These are phyloP conservation scores for Mactromeris polynyma DNA, from an alignment of 2,888 invertebrate genomes.

Conservation along the genomic window DNA sequence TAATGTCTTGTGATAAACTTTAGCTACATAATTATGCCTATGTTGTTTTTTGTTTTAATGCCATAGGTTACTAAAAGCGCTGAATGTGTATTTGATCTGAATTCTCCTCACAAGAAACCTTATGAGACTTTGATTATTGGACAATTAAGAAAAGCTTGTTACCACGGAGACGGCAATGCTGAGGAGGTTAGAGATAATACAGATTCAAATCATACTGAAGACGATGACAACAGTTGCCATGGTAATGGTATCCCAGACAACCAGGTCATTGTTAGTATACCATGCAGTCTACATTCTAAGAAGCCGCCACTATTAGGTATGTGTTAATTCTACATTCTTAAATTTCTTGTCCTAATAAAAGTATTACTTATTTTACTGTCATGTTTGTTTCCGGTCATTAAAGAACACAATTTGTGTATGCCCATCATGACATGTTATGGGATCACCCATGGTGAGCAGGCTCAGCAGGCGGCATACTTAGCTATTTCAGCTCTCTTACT, in stretches of 20 bases:
- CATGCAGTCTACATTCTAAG: slow-evolving; percentile 97
- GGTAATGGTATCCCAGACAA: slow-evolving; percentile 85
- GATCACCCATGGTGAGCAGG: too few relatives aligned
- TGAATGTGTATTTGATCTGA: slow-evolving; percentile 91
- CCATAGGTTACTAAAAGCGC: slow-evolving; percentile 91
- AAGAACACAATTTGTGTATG: too few relatives aligned
- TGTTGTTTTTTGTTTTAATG: not conserved
- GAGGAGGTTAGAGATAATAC: not conserved
- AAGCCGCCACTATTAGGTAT: slow-evolving; percentile 95
- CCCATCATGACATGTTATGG: too few relatives aligned
- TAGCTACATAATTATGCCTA: not conserved
- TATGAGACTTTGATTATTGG: slow-evolving; percentile 93
- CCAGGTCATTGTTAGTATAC: slow-evolving; percentile 93
- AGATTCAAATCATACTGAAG: too few relatives aligned
- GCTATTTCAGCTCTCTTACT: too few relatives aligned
- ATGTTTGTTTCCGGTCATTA: too few relatives aligned
- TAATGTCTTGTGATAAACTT: too few relatives aligned
- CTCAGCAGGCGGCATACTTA: too few relatives aligned
- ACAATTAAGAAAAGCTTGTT: not conserved
- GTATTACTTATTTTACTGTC: not conserved
- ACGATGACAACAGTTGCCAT: not conserved
- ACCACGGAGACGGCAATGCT: not conserved
- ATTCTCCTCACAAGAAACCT: slow-evolving; percentile 92
- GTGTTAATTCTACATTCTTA: not conserved
- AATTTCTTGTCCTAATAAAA: too few relatives aligned